phyloP scores from a whole-genome alignment of 2,113 vertebrate species.

The Malaclemys terrapin region DNA sequence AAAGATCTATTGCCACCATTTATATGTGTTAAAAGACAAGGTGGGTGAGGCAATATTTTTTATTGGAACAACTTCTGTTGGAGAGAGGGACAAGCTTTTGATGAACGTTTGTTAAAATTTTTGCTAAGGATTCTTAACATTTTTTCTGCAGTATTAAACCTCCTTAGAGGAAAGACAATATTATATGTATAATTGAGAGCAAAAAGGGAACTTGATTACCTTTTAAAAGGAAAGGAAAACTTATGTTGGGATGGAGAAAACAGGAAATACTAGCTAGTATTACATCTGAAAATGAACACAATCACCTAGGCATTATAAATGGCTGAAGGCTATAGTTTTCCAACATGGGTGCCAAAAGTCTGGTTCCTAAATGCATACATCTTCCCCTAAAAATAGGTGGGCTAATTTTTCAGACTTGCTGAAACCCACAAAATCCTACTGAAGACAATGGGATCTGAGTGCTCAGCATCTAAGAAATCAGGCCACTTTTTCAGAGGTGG shows the following conservation, averaged over 20 bases:
- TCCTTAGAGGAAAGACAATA: constrained; percentile 45
- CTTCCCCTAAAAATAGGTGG: neutral
- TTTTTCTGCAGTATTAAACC: constrained; percentile 42
- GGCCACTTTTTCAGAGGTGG: neutral
- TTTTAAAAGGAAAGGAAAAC: constrained; percentile 23
- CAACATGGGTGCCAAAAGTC: neutral
- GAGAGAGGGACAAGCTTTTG: neutral
- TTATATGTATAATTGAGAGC: neutral
- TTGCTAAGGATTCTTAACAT: constrained; percentile 24
- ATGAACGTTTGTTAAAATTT: neutral
- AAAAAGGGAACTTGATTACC: constrained; percentile 27
- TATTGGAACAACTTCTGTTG: neutral
- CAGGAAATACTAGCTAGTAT: neutral
- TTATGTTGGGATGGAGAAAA: constrained; percentile 16
- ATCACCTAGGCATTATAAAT: neutral
- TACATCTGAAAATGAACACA: neutral
- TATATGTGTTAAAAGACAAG: neutral
- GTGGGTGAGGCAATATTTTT: neutral
- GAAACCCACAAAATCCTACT: neutral
- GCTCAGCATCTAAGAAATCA: neutral
- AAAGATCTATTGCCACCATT: constrained; percentile 11
- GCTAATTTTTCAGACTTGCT: neutral
- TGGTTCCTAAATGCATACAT: neutral
- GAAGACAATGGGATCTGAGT: neutral
- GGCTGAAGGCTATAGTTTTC: neutral